phyloP scores from a whole-genome alignment of 2,797 vertebrate genomes.

The Tenualosa ilisha region DNA sequence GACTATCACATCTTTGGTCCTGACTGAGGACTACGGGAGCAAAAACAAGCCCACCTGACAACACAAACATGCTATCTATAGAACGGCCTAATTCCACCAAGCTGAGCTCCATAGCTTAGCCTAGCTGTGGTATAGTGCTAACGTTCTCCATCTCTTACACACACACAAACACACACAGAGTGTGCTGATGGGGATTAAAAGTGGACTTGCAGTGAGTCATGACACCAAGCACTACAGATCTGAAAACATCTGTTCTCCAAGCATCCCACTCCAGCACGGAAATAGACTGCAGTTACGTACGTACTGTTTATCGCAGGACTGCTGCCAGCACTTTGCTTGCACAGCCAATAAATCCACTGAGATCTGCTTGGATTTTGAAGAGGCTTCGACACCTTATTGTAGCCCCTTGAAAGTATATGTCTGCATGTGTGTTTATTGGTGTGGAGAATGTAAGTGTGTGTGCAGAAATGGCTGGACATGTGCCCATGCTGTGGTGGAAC shows the following conservation, averaged over 20 bases:
- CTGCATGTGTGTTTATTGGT: background rate
- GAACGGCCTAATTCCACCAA: constrained; percentile 4
- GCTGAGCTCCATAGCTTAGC: background rate
- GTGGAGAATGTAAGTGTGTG: background rate
- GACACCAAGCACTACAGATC: background rate
- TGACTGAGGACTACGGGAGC: background rate
- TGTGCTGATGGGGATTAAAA: background rate
- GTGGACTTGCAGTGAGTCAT: background rate
- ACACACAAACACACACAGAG: too few species aligned
- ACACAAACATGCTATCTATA: constrained; percentile 12
- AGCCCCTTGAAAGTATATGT: background rate
- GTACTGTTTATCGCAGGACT: background rate
- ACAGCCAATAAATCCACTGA: background rate
- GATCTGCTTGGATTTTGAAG: background rate
- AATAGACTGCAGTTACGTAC: constrained; percentile 3
- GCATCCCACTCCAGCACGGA: constrained; percentile 10
- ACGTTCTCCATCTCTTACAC: background rate
- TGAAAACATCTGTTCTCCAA: constrained; percentile 26
- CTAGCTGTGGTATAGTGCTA: background rate
- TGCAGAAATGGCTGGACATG: background rate
- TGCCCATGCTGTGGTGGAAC: background rate
- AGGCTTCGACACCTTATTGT: background rate
- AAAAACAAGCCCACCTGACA: constrained; percentile 1
- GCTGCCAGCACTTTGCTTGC: background rate
- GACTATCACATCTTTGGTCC: background rate